These are phyloP conservation scores for roundworm (Caenorhabditis elegans) DNA, from an alignment of 1,140 invertebrate genomes.

Conservation along the genomic window DNA sequence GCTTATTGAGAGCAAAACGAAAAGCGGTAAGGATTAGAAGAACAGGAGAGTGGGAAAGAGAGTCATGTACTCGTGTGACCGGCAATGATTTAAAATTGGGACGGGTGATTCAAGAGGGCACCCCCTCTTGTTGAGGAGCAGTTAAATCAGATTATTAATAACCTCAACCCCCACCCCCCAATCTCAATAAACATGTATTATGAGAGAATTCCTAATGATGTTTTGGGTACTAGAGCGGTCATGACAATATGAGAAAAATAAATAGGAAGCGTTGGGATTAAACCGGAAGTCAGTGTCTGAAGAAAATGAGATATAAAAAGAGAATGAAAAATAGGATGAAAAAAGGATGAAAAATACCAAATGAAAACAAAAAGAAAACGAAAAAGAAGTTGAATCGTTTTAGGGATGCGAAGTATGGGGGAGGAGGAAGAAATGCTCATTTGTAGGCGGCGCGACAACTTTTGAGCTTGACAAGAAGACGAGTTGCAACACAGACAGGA, in stretches of 20 bases:
- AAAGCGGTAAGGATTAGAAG: constrained; percentile 2
- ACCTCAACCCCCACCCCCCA: too few species aligned
- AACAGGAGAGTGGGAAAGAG: not conserved
- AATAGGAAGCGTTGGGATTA: not conserved
- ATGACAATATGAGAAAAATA: constrained; percentile 1
- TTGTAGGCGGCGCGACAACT: constrained; percentile 28
- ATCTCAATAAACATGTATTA: constrained; percentile 26
- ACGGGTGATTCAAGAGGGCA: constrained; percentile 22
- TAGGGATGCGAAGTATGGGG: not conserved
- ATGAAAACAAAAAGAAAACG: not conserved
- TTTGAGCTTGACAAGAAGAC: constrained; percentile 31
- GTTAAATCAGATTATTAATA: not conserved
- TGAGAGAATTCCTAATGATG: constrained; percentile 21
- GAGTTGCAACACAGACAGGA: constrained; percentile 27
- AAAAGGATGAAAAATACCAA: not conserved
- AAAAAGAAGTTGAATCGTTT: constrained; percentile 15
- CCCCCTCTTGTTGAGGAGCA: not conserved
- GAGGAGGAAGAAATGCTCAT: not conserved
- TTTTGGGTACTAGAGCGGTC: constrained; percentile 1
- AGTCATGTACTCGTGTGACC: constrained; percentile 9
- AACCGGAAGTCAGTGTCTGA: not conserved
- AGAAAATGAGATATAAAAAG: not conserved
- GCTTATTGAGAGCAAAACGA: constrained; percentile 15
- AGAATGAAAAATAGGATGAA: constrained; percentile 3
- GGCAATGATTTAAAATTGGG: not conserved